Percentiles rank a stretch among this genome's conserved stretches.
phyloP scores from a whole-genome alignment of 2,888 invertebrate species.

The Carcina quercana region DNA sequence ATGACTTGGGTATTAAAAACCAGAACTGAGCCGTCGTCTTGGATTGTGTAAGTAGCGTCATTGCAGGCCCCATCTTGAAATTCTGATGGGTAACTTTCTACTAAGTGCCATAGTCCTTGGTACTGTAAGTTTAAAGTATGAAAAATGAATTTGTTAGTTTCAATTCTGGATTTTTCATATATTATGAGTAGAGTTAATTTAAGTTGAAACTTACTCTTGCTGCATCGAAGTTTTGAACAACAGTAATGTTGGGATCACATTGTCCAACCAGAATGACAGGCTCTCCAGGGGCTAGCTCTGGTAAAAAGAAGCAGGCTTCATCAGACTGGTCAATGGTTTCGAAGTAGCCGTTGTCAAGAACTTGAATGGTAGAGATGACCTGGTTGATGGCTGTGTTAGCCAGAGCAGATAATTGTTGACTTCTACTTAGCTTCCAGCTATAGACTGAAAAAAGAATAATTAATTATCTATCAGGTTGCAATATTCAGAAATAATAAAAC shows the following conservation, averaged over 20 bases:
- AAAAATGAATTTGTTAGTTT: not conserved
- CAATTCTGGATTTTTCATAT: not conserved
- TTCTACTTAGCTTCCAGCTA: conserved; percentile 58
- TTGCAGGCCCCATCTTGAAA: conserved; percentile 42
- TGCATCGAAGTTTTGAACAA: conserved; percentile 37
- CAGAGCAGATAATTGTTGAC: conserved; percentile 22
- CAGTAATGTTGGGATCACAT: conserved; percentile 40
- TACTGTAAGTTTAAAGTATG: conserved; percentile 17
- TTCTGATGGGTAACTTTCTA: conserved; percentile 38
- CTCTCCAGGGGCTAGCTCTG: conserved; percentile 35
- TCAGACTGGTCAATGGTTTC: conserved; percentile 41
- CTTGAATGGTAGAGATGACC: conserved; percentile 27
- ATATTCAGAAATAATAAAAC: too few species aligned
- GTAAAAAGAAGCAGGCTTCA: conserved; percentile 46
- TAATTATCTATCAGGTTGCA: not conserved
- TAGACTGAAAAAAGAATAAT: conserved; percentile 34
- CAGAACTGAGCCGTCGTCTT: conserved; percentile 21
- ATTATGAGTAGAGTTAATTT: not conserved
- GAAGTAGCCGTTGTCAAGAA: conserved; percentile 40
- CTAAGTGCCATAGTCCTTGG: conserved; percentile 37
- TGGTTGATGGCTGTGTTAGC: conserved; percentile 29
- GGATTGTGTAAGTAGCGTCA: conserved; percentile 33
- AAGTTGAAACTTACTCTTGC: conserved; percentile 28
- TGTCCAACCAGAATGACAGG: conserved; percentile 44
- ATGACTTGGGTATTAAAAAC: conserved; percentile 43